These are phyloP conservation scores for Manis javanica DNA, from an alignment of 2,797 vertebrate species.

Conservation along the genomic window DNA sequence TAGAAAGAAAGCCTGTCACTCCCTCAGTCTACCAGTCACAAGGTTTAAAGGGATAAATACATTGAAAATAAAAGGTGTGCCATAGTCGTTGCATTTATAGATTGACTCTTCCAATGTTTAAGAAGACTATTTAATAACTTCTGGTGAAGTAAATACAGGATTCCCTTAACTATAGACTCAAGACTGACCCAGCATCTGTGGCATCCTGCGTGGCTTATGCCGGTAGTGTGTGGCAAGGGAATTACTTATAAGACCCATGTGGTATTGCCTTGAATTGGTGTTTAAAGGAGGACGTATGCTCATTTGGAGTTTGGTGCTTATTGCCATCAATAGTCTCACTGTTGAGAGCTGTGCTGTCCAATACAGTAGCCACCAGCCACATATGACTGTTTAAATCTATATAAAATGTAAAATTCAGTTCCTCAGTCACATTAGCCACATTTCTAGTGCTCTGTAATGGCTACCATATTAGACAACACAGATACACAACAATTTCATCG, in stretches of 20 bases:
- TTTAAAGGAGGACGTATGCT: neutral
- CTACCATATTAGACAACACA: neutral
- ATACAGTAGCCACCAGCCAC: neutral
- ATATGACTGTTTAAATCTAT: neutral
- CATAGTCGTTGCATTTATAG: neutral
- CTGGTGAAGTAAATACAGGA: neutral
- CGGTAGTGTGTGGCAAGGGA: neutral
- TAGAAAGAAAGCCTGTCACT: neutral
- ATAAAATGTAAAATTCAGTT: slow-evolving; percentile 7
- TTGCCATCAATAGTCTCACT: neutral
- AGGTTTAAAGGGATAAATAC: slow-evolving; percentile 35
- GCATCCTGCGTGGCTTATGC: neutral
- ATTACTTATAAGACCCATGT: neutral
- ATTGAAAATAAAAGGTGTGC: neutral
- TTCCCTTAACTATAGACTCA: neutral
- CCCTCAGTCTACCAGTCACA: neutral
- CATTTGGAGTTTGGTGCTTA: neutral
- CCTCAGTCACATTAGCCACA: neutral
- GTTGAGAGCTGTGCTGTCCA: neutral
- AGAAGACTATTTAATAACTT: neutral
- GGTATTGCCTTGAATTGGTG: neutral
- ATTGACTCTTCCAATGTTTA: neutral
- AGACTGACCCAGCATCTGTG: slow-evolving; percentile 3
- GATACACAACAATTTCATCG: neutral
- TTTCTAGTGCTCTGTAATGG: neutral